Evolutionary conservation across 2,113 vertebrate species (phyloP).

Genomic region (Platanista minor): DNA sequence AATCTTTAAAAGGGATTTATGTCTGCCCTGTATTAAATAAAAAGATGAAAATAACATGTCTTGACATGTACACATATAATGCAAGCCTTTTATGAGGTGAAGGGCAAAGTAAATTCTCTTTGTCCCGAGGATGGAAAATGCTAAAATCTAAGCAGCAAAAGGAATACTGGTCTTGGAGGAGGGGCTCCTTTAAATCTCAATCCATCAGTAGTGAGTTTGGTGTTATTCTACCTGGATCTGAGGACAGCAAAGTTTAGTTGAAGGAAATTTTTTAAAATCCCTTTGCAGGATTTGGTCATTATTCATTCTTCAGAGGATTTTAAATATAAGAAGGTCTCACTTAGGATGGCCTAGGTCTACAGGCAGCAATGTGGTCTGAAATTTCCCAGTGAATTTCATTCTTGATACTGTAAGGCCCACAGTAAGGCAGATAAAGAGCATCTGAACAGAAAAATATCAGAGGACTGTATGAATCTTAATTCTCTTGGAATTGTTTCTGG

Average conservation of each 20-base stretch:
- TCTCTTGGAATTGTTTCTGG: neutral
- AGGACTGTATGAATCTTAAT: neutral
- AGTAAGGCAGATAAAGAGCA: neutral
- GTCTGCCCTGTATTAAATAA: neutral
- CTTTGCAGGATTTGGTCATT: neutral
- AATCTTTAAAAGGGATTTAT: neutral
- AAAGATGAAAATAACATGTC: neutral
- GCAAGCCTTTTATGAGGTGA: neutral
- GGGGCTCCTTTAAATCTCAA: neutral
- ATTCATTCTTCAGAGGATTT: slow-evolving; percentile 12
- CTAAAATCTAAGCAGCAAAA: neutral
- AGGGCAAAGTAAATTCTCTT: neutral
- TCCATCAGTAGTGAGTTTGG: neutral
- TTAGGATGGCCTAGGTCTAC: neutral
- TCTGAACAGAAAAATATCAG: neutral
- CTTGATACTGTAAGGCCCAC: neutral
- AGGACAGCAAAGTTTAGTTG: neutral
- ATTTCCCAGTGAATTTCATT: neutral
- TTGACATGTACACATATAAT: neutral
- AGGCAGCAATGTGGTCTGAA: neutral
- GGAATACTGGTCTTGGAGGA: neutral
- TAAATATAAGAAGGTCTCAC: neutral
- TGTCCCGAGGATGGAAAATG: neutral
- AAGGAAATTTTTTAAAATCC: neutral
- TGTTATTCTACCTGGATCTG: neutral